phyloP scores from a whole-genome alignment of 2,888 invertebrate genomes.

The Subacronicta megacephala region DNA sequence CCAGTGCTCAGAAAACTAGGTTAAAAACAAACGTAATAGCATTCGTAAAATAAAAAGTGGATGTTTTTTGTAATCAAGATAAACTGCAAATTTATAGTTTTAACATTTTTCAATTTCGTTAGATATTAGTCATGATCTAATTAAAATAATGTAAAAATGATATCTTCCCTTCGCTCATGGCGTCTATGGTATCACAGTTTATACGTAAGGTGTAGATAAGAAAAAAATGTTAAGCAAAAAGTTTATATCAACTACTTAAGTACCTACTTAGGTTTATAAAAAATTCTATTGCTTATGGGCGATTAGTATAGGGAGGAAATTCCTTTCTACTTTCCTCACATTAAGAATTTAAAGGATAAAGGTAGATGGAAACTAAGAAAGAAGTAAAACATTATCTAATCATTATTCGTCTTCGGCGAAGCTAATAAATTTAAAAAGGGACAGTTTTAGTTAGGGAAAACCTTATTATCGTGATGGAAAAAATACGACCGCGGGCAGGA shows the following conservation, averaged over 20 bases:
- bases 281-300: too few species aligned
- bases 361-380: too few species aligned
- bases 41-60: conserved; percentile 43
- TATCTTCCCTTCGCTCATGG: conserved; percentile 26
- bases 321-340: too few species aligned
- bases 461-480: too few species aligned
- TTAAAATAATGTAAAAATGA: conserved; percentile 17
- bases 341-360: too few species aligned
- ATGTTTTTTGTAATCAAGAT: conserved; percentile 22
- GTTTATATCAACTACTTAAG: conserved; percentile 7
- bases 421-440: too few species aligned
- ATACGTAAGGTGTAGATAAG: conserved; percentile 5
- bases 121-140: conserved; percentile 38
- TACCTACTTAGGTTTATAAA: too few species aligned
- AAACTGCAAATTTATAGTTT: conserved; percentile 44
- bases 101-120: conserved; percentile 47
- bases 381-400: too few species aligned
- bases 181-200: conserved; percentile 15
- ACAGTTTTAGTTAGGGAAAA: too few species aligned
- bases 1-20: conserved; percentile 74
- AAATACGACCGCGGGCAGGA: too few species aligned
- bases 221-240: conserved; percentile 14
- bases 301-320: too few species aligned
- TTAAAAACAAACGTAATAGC: conserved; percentile 70
- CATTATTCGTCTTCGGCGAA: too few species aligned